These are phyloP conservation scores for Actenoides hombroni DNA, from an alignment of 2,113 vertebrate species.

Conservation along the genomic window DNA sequence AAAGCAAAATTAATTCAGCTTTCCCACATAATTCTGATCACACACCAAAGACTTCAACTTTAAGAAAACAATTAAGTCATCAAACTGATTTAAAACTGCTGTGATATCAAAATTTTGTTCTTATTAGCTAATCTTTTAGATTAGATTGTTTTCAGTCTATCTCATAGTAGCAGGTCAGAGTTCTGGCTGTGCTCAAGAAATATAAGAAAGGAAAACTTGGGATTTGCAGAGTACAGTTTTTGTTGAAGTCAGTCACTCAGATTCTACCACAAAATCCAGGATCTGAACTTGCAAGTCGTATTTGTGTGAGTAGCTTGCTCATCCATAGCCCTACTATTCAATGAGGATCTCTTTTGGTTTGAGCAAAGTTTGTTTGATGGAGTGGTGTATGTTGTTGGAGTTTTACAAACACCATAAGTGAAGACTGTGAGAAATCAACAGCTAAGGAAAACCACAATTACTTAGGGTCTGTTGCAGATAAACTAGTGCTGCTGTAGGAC, in stretches of 20 bases:
- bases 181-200: background rate
- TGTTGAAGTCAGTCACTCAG: background rate
- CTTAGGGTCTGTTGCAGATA: background rate
- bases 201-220: background rate
- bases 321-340: background rate
- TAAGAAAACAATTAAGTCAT: background rate
- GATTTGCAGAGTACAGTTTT: background rate
- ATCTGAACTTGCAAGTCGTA: background rate
- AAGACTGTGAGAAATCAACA: background rate
- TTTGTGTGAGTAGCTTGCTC: background rate
- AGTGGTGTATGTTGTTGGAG: background rate
- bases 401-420: background rate
- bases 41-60: background rate
- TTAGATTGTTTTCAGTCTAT: background rate
- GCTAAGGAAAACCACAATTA: background rate
- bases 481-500: background rate
- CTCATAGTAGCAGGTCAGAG: background rate
- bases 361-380: background rate
- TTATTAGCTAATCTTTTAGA: background rate
- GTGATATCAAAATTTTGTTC: background rate
- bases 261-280: background rate
- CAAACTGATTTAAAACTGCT: background rate
- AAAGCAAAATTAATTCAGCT: background rate
- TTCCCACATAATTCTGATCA: background rate
- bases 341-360: background rate